A percentile compares a stretch with the other conserved stretches of the same genome.
These are phyloP conservation scores for Erythrocercus mccallii DNA, from an alignment of 2,113 vertebrate species.

Conservation along the genomic window DNA sequence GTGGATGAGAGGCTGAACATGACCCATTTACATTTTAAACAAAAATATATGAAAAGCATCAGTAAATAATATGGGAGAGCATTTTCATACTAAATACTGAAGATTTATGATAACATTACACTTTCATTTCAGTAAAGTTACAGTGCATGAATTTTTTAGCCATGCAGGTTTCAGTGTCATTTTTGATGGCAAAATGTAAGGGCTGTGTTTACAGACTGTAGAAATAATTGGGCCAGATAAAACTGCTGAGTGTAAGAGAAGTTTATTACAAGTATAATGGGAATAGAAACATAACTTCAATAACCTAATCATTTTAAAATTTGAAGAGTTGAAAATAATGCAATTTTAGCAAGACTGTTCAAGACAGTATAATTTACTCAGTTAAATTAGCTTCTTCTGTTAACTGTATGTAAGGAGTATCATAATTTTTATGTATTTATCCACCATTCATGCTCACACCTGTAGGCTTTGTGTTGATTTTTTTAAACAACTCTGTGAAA, in stretches of 20 bases:
- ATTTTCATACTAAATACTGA: background rate
- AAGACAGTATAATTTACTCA: background rate
- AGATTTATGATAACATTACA: background rate
- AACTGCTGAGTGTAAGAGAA: background rate
- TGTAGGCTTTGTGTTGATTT: background rate
- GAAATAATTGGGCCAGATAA: background rate
- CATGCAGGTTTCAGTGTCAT: background rate
- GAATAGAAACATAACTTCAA: background rate
- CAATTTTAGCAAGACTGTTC: background rate
- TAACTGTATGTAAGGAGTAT: background rate
- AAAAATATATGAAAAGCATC: background rate
- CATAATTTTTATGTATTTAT: background rate
- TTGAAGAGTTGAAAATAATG: background rate
- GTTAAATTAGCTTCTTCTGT: background rate
- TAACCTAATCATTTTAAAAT: background rate
- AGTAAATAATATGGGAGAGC: background rate
- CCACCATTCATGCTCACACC: background rate
- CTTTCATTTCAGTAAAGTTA: constrained; percentile 4
- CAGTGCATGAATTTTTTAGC: background rate
- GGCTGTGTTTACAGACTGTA: background rate
- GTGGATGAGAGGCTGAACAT: background rate
- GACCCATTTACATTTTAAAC: background rate
- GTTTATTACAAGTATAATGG: background rate
- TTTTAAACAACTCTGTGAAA: background rate
- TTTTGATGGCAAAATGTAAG: background rate